These are phyloP conservation scores for Lipophrys pholis DNA, from an alignment of 2,113 vertebrate genomes.

Conservation along the genomic window DNA sequence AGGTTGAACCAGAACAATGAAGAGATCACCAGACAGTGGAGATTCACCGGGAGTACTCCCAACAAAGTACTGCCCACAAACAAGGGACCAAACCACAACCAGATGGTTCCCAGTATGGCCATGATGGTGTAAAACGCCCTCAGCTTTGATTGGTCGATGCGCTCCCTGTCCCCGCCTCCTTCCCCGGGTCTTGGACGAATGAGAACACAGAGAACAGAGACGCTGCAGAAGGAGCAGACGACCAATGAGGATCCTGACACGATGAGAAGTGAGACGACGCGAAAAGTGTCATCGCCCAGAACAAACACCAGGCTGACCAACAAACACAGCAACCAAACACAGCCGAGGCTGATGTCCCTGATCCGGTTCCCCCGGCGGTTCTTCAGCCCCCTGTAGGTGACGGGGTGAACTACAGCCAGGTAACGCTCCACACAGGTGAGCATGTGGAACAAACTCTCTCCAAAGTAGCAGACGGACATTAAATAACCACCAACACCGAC, in stretches of 20 bases:
- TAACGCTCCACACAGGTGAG: conserved; percentile 49
- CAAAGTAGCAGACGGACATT: fast-evolving
- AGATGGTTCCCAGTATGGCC: conserved; percentile 1
- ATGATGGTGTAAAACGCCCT: conserved; percentile 18
- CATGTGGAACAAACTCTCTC: not conserved
- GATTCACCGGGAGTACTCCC: fast-evolving
- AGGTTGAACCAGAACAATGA: not conserved
- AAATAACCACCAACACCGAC: fast-evolving
- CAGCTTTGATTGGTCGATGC: conserved; percentile 5
- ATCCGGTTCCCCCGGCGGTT: not conserved
- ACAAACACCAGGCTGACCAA: not conserved
- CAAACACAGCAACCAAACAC: conserved; percentile 20
- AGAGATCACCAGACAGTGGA: fast-evolving
- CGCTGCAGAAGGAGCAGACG: not conserved
- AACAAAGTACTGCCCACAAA: not conserved
- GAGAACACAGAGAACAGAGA: conserved; percentile 27
- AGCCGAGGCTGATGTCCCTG: conserved; percentile 2
- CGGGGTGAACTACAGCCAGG: conserved; percentile 47
- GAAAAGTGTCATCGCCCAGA: no score
- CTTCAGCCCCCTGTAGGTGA: conserved; percentile 26
- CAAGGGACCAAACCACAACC: not conserved
- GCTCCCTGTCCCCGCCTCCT: not conserved
- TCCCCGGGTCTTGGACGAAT: conserved; percentile 3
- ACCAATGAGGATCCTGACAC: not conserved
- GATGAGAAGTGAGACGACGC: not conserved